Evolutionary conservation across 2,797 vertebrate species (phyloP), one percentile per base, ranked within the genome.

Genomic region (Acanthurus leucopareius): DNA sequence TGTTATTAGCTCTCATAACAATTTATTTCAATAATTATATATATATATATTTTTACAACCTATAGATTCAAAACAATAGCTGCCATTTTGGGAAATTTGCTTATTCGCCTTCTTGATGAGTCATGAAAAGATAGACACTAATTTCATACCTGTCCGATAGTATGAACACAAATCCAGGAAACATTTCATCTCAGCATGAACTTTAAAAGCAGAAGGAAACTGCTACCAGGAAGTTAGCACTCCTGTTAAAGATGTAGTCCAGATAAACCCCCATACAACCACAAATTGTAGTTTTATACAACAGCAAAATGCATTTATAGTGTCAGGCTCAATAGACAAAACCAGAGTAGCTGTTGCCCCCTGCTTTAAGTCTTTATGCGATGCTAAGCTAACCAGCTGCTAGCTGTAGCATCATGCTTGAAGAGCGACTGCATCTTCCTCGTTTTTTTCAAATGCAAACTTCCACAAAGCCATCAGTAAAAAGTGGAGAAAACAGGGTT

Each of bases 81-180:
- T 75, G 71, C 32, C 68, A 73, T 73, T 77, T 49, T 40, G 57
- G 65, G 64, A 66, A 77, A 52, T 48, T 42, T 20, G 10, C 45
- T 32, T 45, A 44, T 48, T 40, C 0, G 8, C 42, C 28, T 59
- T 54, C 35, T 64, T 58, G 52, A 9, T 5, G 10, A 22, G 40
- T 68, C 14, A 5, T 40, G 28, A 45, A 65, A 45, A 48, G 10
- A 22, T 14, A 40, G 28, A 61, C 3, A 20, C 14, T 10, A 45
- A 5, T 47, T 9, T 66, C 7, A 44, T 52, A 44, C 6, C 9
- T n/a, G 1, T 38, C 5, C 3, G 1, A 17, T 22, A 6, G 47
- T 44, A 25, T 48, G 10, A 44, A 15, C 4, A 3, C 28, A 32
- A 32, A 32, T 32, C 28, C 28, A 32, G 28, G 28, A 32, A 32